Percentiles rank a stretch among this genome's conserved stretches.
Conservation (phyloP, 2,888 invertebrate species). For the Pardosa pseudoannulata region DNA sequence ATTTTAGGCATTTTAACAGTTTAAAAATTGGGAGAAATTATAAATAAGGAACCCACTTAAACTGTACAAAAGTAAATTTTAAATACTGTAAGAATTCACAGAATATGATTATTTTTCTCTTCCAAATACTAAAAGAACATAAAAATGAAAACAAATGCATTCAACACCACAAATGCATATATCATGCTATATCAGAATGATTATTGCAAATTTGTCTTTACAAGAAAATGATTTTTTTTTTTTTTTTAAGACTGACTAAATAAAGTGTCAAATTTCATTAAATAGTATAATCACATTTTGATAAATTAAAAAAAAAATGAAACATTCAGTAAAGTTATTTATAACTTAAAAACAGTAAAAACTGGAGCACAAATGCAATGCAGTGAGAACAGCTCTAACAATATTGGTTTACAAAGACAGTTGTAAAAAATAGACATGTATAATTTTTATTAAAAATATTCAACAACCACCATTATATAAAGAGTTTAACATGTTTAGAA, state of each 20-base stretch:
- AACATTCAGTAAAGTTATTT: background rate
- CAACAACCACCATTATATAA: constrained; percentile 25
- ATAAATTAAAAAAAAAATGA: background rate
- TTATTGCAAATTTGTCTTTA: background rate
- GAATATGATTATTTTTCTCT: background rate
- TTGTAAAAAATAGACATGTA: constrained; percentile 27
- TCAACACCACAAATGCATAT: background rate
- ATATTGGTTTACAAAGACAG: constrained; percentile 13
- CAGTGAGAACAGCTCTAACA: constrained; percentile 8
- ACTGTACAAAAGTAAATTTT: background rate
- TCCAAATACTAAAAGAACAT: background rate
- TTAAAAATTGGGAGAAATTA: background rate
- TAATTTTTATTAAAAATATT: constrained; percentile 27
- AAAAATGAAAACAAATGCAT: constrained; percentile 3
- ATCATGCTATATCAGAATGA: background rate
- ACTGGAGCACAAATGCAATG: background rate
- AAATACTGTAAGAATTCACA: background rate
- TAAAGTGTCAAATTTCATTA: too few relatives aligned
- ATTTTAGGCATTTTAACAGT: constrained; percentile 12
- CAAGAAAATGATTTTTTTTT: too few relatives aligned
- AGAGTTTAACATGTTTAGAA: constrained; percentile 25
- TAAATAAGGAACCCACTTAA: background rate
- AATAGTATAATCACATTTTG: too few relatives aligned
- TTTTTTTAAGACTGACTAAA: too few relatives aligned
- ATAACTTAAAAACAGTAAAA: too few relatives aligned